Conservation (phyloP, 1,140 invertebrate genomes). For the Wasmannia auropunctata region DNA sequence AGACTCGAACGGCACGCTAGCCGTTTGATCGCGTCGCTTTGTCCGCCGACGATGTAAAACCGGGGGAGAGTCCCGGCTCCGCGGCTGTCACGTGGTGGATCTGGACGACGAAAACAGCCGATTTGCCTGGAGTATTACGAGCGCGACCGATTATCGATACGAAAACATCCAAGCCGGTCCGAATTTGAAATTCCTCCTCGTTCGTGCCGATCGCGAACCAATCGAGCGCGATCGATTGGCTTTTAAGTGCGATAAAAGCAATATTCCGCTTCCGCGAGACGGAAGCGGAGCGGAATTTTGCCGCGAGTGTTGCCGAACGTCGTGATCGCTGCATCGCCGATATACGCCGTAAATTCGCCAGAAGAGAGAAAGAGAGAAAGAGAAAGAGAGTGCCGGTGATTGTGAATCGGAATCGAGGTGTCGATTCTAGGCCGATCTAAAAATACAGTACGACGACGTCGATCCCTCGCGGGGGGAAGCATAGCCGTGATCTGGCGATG, state of each 20-base stretch:
- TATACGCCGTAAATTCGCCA: not conserved
- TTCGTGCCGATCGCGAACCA: not conserved
- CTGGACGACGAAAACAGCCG: not conserved
- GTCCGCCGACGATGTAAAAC: not conserved
- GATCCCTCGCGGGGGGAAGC: not conserved
- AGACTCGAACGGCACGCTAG: not conserved
- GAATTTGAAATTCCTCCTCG: not conserved
- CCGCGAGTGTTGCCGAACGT: not conserved
- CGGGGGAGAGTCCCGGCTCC: not conserved
- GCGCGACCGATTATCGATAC: not conserved
- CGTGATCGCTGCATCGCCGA: not conserved
- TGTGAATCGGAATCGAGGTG: conserved; percentile 13
- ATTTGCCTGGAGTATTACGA: not conserved
- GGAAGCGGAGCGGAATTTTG: not conserved
- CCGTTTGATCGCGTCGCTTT: conserved; percentile 36
- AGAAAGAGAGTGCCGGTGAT: conserved; percentile 10
- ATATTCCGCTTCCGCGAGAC: not conserved
- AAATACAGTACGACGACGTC: not conserved
- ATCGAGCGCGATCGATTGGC: conserved; percentile 7
- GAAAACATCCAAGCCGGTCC: not conserved
- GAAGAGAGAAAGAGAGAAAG: not conserved
- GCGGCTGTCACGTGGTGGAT: conserved; percentile 17
- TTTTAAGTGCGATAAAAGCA: not conserved
- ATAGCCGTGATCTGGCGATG: not conserved
- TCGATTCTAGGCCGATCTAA: not conserved